Evolutionary conservation across 92 coral and sea anemone species (phyloP).

Genomic region (Blastomussa wellsi): DNA sequence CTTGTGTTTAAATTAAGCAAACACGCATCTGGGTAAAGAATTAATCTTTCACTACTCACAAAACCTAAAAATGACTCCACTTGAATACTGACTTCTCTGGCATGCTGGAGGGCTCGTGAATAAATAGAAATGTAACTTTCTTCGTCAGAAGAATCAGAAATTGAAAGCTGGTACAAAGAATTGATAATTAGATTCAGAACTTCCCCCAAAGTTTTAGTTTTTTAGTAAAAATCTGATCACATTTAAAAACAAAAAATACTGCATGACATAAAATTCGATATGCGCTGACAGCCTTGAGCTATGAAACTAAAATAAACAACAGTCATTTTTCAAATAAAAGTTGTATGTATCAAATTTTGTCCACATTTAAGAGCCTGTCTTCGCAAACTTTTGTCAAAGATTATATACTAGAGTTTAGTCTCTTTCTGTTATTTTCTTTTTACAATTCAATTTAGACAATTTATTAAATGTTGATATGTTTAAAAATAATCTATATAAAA

Average conservation of each 20-base stretch:
- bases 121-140: neutral
- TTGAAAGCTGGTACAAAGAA: neutral
- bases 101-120: neutral
- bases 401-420: neutral
- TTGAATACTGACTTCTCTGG: conserved; percentile 6
- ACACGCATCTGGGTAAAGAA: neutral
- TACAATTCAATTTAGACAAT: neutral
- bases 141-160: neutral
- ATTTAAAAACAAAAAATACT: neutral
- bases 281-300: neutral
- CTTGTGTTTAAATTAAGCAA: neutral
- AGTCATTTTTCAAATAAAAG: neutral
- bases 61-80: conserved; percentile 30
- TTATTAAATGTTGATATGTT: neutral
- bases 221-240: neutral
- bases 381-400: neutral
- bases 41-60: conserved; percentile 1
- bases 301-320: neutral
- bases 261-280: neutral
- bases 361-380: neutral
- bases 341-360: neutral
- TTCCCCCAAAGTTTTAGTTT: neutral
- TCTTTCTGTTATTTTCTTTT: neutral
- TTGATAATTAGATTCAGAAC: neutral
- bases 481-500: neutral